phyloP scores from a whole-genome alignment of 2,113 vertebrate species.

The Eulacestoma nigropectus region DNA sequence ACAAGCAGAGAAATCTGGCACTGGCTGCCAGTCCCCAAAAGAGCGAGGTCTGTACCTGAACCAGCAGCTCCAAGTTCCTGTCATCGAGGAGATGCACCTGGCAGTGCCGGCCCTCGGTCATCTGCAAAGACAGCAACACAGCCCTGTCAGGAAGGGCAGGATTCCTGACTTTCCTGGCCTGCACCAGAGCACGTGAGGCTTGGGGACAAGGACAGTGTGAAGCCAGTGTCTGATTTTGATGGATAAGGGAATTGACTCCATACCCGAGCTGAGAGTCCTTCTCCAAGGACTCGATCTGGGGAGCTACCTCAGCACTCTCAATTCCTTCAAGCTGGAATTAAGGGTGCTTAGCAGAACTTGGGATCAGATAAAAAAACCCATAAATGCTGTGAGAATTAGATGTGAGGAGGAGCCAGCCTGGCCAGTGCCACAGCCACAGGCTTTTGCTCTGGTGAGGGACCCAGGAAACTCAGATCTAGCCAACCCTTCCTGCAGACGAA shows the following conservation, averaged over 20 bases:
- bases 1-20: background rate
- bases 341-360: background rate
- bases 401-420: background rate
- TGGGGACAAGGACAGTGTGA: background rate
- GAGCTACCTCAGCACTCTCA: background rate
- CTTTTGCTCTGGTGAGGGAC: background rate
- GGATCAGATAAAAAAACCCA: background rate
- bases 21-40: background rate
- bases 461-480: background rate
- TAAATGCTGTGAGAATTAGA: background rate
- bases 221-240: background rate
- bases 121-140: slow-evolving; percentile 75
- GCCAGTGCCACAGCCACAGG: background rate
- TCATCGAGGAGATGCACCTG: slow-evolving; percentile 92
- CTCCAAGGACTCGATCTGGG: background rate
- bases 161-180: fast-evolving
- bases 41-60: slow-evolving; percentile 79
- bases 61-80: slow-evolving; percentile 92
- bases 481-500: background rate
- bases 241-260: fast-evolving
- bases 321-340: background rate
- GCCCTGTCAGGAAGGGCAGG: background rate
- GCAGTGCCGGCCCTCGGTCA: slow-evolving; percentile 93
- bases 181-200: fast-evolving
- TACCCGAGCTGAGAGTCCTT: background rate